A percentile compares a stretch with the other conserved stretches of the same genome.
These are phyloP conservation scores for Cepphus grylle DNA, from an alignment of 2,113 vertebrate genomes.

Conservation along the genomic window DNA sequence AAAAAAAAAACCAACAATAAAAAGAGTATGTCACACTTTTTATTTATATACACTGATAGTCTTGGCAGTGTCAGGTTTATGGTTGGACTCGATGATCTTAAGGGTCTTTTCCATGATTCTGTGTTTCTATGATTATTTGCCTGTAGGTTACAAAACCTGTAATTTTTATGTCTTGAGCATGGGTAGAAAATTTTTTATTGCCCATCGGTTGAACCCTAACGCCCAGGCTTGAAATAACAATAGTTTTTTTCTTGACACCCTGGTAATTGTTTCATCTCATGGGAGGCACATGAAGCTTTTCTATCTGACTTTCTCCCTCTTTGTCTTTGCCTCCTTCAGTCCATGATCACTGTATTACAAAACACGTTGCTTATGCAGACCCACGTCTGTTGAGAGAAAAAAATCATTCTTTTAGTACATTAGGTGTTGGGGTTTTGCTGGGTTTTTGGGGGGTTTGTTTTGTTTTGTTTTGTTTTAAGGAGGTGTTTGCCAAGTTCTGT, in stretches of 20 bases:
- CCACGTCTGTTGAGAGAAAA: background rate
- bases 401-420: background rate
- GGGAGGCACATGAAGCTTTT: background rate
- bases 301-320: background rate
- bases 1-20: no score
- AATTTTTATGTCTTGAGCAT: background rate
- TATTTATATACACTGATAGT: background rate
- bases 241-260: background rate
- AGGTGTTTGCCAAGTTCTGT: background rate
- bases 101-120: background rate
- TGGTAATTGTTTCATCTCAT: background rate
- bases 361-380: background rate
- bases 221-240: background rate
- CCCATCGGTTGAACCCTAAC: background rate
- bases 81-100: background rate
- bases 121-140: background rate
- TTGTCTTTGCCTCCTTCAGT: background rate
- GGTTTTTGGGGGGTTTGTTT: background rate
- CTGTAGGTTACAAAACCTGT: background rate
- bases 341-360: background rate
- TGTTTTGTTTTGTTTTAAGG: background rate
- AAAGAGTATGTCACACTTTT: background rate
- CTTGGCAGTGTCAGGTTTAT: background rate
- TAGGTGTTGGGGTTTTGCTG: fast-evolving
- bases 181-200: background rate